These are phyloP conservation scores for Aurelia coerulea DNA, from an alignment of 30 jellyfish, hydroid and myxozoan species.

Conservation along the genomic window DNA sequence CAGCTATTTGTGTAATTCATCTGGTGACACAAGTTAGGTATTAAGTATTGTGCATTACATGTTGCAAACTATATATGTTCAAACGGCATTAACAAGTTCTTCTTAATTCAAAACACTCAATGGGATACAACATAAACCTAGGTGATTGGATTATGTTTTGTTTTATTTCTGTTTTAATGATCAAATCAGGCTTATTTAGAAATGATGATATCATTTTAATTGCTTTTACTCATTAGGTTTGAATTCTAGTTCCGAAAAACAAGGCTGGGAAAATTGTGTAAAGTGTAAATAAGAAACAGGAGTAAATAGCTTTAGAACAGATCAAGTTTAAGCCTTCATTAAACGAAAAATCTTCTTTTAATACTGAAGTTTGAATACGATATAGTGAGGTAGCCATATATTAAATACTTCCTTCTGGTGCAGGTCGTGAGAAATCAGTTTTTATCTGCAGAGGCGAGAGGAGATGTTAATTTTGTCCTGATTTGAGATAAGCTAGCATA, in stretches of 20 bases:
- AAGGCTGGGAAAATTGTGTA: background rate
- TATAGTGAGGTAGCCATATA: no score
- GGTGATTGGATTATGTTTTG: background rate
- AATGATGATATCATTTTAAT: background rate
- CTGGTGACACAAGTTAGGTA: constrained; percentile 20
- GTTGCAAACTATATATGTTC: background rate
- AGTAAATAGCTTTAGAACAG: no score
- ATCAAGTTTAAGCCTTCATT: no score
- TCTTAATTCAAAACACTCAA: background rate
- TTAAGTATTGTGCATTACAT: constrained; percentile 14
- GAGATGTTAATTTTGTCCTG: no score
- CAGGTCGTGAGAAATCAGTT: no score
- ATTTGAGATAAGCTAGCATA: no score
- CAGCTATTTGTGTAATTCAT: constrained; percentile 18
- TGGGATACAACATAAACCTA: background rate
- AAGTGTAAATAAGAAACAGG: no score
- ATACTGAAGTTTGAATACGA: no score
- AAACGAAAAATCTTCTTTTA: no score
- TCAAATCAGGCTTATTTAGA: background rate
- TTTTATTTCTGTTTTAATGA: background rate
- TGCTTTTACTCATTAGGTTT: background rate
- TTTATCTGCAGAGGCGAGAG: no score
- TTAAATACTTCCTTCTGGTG: no score
- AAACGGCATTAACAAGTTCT: background rate
- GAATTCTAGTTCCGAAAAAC: background rate